A percentile compares a stretch with the other conserved stretches of the same genome.
phyloP scores from a whole-genome alignment of 2,113 vertebrate species.

The Paradisaea rubra region DNA sequence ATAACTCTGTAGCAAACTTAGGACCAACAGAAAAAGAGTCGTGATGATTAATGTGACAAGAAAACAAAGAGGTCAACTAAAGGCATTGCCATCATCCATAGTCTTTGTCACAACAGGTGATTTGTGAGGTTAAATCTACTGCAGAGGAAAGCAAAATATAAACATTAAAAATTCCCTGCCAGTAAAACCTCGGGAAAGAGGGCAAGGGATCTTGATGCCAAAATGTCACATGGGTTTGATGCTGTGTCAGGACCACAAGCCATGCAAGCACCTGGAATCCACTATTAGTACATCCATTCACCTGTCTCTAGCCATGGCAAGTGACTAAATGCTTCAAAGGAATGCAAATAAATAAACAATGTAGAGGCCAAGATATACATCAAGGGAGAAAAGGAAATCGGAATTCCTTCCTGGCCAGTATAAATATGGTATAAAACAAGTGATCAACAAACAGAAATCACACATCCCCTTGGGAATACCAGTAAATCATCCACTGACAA shows the following conservation, averaged over 20 bases:
- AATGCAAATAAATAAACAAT: constrained; percentile 31
- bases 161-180: neutral
- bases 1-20: neutral
- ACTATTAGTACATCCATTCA: neutral
- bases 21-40: neutral
- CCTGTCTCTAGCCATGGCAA: neutral
- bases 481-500: neutral
- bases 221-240: neutral
- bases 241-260: neutral
- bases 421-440: constrained; percentile 13
- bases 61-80: neutral
- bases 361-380: neutral
- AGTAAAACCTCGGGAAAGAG: neutral
- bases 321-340: neutral
- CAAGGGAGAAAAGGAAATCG: constrained; percentile 5
- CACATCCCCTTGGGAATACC: neutral
- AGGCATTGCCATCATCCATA: neutral
- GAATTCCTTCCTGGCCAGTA: neutral
- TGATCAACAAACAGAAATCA: constrained; percentile 12
- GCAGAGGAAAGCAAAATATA: neutral
- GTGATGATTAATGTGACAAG: neutral
- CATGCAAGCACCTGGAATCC: neutral
- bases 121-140: neutral
- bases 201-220: neutral
- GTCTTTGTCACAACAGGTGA: neutral